Conservation (phyloP, 2,113 vertebrate genomes). For the Camelus dromedarius region DNA sequence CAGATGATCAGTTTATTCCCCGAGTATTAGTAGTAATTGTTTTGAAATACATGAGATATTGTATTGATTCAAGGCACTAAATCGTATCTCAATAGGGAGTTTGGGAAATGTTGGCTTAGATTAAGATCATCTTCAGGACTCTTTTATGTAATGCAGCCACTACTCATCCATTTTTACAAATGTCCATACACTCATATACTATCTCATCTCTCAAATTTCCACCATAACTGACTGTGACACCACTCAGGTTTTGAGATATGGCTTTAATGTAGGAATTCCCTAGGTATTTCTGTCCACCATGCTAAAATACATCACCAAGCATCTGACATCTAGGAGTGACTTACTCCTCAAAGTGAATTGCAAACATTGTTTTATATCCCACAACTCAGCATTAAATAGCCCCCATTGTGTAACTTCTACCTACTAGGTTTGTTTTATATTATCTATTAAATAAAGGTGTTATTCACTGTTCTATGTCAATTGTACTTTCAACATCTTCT, state of each 20-base stretch:
- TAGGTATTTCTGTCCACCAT: neutral
- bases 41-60: neutral
- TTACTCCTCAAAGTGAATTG: neutral
- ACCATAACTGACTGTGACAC: neutral
- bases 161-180: conserved; percentile 40
- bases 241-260: neutral
- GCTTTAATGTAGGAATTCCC: neutral
- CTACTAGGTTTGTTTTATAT: neutral
- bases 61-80: neutral
- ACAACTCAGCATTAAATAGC: neutral
- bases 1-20: neutral
- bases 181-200: neutral
- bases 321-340: neutral
- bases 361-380: neutral
- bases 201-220: neutral
- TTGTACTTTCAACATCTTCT: neutral
- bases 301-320: neutral
- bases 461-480: neutral
- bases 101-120: neutral
- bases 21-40: neutral
- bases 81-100: neutral
- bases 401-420: neutral
- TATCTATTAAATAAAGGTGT: neutral
- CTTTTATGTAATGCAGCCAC: neutral
- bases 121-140: neutral